These are phyloP conservation scores for Zosterops pallidus DNA, from an alignment of 2,113 vertebrate species.

Conservation along the genomic window DNA sequence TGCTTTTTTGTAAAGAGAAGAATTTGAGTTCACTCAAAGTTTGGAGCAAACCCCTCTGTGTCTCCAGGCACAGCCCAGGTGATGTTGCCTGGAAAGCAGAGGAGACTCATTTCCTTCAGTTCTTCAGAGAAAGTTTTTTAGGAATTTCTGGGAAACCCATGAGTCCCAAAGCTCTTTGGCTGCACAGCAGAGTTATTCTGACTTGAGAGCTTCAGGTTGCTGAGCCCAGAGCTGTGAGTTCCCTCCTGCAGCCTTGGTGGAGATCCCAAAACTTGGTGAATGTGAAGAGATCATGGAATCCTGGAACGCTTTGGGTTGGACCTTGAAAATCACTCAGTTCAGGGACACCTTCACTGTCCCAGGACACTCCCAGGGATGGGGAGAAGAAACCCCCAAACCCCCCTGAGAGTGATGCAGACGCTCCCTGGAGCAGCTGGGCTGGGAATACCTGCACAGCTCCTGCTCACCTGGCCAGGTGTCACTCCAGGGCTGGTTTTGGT, in stretches of 20 bases:
- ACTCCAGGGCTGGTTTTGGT: not conserved
- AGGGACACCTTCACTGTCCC: not conserved
- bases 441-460: not conserved
- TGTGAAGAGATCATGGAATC: not conserved
- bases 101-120: not conserved
- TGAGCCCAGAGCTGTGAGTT: fast-evolving
- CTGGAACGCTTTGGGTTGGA: not conserved
- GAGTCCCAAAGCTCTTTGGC: not conserved
- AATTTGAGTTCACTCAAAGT: not conserved
- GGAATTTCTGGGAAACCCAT: not conserved
- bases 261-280: not conserved
- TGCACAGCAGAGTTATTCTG: not conserved
- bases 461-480: not conserved
- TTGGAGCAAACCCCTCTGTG: not conserved
- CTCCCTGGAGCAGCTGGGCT: not conserved
- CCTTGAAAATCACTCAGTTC: not conserved
- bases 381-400: not conserved
- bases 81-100: not conserved
- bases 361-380: not conserved
- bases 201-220: not conserved
- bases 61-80: not conserved
- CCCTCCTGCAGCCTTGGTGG: not conserved
- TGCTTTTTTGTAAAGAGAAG: not conserved
- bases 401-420: not conserved
- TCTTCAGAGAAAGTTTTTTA: not conserved